phyloP scores from a whole-genome alignment of 1,140 invertebrate species.

The Drosophila tsacasi region DNA sequence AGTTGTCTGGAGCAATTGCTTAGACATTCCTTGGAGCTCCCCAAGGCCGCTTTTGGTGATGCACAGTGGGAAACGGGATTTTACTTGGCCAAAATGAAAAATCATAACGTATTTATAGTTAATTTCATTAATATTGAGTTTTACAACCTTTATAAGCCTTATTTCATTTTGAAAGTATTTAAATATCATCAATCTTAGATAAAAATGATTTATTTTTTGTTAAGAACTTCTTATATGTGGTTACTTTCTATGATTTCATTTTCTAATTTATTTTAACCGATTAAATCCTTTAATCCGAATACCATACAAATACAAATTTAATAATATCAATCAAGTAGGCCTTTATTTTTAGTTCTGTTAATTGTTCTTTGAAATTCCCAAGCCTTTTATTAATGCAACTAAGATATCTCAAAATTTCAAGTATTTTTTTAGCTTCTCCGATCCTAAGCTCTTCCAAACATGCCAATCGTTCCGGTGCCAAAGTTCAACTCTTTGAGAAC shows the following conservation, averaged over 20 bases:
- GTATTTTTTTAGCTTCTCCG: not conserved
- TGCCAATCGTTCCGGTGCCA: slow-evolving; percentile 16
- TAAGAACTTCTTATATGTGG: too few species aligned
- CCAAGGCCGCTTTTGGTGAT: slow-evolving; percentile 31
- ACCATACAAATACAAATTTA: too few species aligned
- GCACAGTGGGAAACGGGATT: slow-evolving; percentile 22
- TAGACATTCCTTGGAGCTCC: slow-evolving; percentile 38
- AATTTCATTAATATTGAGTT: not conserved
- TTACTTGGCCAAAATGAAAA: too few species aligned
- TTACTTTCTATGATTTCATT: too few species aligned
- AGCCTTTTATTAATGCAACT: not conserved
- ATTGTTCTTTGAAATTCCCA: not conserved
- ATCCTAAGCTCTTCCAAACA: not conserved
- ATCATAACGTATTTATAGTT: rapidly evolving
- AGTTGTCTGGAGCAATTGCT: slow-evolving; percentile 35
- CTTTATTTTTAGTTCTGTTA: not conserved
- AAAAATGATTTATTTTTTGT: too few species aligned
- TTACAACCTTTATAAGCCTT: not conserved
- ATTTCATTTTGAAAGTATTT: not conserved
- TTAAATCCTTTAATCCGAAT: too few species aligned
- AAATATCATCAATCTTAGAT: too few species aligned
- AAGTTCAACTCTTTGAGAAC: not conserved
- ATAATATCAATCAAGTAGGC: not conserved
- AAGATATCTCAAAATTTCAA: not conserved
- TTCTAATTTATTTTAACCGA: too few species aligned